Evolutionary conservation across 2,888 invertebrate genomes (phyloP).

Genomic region (Epirrita christyi): DNA sequence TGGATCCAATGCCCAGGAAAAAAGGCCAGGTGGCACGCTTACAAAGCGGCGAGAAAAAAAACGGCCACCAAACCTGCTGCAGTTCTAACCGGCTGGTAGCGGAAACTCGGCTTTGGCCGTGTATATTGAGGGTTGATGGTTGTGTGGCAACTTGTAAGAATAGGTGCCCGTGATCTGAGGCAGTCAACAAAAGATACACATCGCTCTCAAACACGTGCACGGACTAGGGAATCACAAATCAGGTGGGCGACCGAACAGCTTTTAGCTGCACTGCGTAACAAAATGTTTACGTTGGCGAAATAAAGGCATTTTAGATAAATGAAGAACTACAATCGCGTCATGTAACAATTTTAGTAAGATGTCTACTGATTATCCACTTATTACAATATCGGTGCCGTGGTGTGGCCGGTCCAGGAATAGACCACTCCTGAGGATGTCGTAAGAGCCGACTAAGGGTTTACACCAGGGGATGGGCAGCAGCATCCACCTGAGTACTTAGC

Average conservation of each 20-base stretch:
- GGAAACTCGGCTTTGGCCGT: slow-evolving; percentile 54
- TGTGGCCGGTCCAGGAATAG: too few species aligned
- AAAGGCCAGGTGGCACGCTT: slow-evolving; percentile 80
- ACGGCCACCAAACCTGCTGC: slow-evolving; percentile 61
- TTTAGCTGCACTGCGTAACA: slow-evolving; percentile 51
- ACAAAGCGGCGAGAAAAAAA: slow-evolving; percentile 70
- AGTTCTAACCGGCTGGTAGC: slow-evolving; percentile 38
- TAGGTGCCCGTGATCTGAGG: slow-evolving; percentile 61
- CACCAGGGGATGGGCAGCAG: too few species aligned
- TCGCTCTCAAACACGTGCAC: slow-evolving; percentile 77
- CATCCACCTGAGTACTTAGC: too few species aligned
- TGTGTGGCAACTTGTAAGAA: slow-evolving; percentile 50
- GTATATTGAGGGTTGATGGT: slow-evolving; percentile 55
- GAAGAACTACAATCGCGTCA: slow-evolving; percentile 28
- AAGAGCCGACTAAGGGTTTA: too few species aligned
- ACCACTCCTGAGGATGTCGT: too few species aligned
- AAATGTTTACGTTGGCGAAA: slow-evolving; percentile 55
- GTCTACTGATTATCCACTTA: not conserved
- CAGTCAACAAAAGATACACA: slow-evolving; percentile 67
- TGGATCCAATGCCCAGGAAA: slow-evolving; percentile 70
- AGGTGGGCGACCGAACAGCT: slow-evolving; percentile 61
- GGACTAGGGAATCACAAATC: slow-evolving; percentile 65
- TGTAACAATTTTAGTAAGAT: slow-evolving; percentile 12
- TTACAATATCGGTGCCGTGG: too few species aligned
- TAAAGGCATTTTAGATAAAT: slow-evolving; percentile 21